These are phyloP conservation scores for Calliphora vomitoria DNA, from an alignment of 2,888 invertebrate species.

Conservation along the genomic window DNA sequence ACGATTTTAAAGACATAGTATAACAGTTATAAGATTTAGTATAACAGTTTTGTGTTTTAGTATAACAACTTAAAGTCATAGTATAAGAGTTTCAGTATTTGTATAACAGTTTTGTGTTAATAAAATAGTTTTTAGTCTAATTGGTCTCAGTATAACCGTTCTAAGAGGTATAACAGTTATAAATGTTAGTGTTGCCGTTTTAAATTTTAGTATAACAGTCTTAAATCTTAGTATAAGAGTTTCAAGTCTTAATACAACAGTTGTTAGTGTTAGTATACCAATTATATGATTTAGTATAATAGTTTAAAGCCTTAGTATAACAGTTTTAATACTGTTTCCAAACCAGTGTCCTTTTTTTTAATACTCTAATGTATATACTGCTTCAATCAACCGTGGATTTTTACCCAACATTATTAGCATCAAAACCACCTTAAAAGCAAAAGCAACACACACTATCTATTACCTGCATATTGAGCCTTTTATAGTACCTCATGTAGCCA, in stretches of 20 bases:
- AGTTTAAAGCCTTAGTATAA: not conserved
- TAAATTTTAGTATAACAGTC: not conserved
- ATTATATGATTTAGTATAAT: not conserved
- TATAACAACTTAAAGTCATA: not conserved
- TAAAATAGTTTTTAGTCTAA: too few relatives aligned
- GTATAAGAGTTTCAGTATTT: not conserved
- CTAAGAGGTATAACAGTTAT: not conserved
- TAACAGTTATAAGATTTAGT: not conserved
- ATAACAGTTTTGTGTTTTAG: not conserved
- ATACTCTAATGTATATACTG: too few relatives aligned
- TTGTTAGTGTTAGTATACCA: not conserved
- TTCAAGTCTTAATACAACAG: not conserved
- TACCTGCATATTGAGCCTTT: constrained; percentile 17
- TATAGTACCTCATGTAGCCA: not conserved
- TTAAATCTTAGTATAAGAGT: not conserved
- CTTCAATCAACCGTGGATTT: not conserved
- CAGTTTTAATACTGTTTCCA: too few relatives aligned
- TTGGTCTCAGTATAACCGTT: not conserved
- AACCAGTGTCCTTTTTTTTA: too few relatives aligned
- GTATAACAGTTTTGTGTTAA: not conserved
- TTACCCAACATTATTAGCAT: not conserved
- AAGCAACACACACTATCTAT: not conserved
- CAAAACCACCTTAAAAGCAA: constrained; percentile 16
- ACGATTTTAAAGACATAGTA: not conserved
- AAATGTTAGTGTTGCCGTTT: not conserved